Evolutionary conservation across 2,888 invertebrate genomes (phyloP), one percentile per base, ranked within the genome.

Genomic region (Atrina japonica): DNA sequence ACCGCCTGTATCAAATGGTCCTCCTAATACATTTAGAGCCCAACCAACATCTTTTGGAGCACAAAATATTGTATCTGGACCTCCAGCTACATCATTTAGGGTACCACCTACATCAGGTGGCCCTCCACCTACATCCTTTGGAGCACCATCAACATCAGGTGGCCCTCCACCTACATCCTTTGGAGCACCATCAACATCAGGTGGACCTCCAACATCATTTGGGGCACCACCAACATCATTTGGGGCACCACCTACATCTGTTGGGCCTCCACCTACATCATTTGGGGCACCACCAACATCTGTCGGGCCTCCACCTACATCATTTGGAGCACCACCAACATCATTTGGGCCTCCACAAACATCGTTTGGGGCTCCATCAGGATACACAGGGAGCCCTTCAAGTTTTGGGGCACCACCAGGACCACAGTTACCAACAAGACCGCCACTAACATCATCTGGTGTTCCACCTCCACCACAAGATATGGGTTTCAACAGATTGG

Each of bases 311-410:
- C 45, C 43, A 59, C 59, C 27, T 41, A 59, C 14, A 29, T 29
- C 41, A n/a, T 41, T n/a, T n/a, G 41, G 58, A 16, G 35, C 58
- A 40, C 58, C 59, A 21, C 63, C 63, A 3, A 63, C 63, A 30
- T 63, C 59, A 43, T 59, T 25, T 45, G 25, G 45, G 23, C 27
- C 23, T 30, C 63, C 18, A 35, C 63, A 29, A 21, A 6, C 50
- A 14, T 21, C 25, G 14, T 16, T 23, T 23, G 40, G 49, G 27
- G 55, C 75, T 14, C 70, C 68, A 18, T 43, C 75, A 66, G 66
- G 66, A 23, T 55, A 60, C 30, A 43, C 59, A 21, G 40, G 53
- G n/a, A 50, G 59, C 21, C 67, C 35, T 16, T 65, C 50, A 9
- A 41, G 52, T 21, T 53, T 64, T 18, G 60, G 61, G 65, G 0